Percentiles rank a stretch among this genome's conserved stretches.
phyloP scores from a whole-genome alignment of 1,140 invertebrate genomes.

The Drosophila obscura region DNA sequence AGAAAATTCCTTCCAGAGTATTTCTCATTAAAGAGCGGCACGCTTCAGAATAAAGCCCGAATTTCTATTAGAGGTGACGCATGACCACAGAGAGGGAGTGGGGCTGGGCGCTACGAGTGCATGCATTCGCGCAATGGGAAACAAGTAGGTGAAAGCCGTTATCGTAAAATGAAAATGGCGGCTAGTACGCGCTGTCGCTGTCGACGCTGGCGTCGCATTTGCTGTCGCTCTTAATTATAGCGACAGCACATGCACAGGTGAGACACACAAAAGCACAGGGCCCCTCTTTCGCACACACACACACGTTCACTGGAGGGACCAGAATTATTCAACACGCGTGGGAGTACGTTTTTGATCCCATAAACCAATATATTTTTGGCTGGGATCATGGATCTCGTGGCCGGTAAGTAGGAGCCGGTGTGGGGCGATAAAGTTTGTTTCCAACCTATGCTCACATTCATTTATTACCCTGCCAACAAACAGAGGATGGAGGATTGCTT shows the following conservation, averaged over 20 bases:
- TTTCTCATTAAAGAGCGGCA: slow-evolving; percentile 12
- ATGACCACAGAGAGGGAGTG: not conserved
- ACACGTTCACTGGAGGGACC: not conserved
- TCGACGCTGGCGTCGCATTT: slow-evolving; percentile 43
- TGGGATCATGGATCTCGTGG: too few species aligned
- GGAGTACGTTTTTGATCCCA: too few species aligned
- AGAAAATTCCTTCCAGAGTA: slow-evolving; percentile 20
- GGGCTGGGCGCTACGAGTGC: slow-evolving; percentile 24
- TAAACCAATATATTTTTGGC: too few species aligned
- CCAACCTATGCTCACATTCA: too few species aligned
- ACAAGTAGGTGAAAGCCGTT: slow-evolving; percentile 80
- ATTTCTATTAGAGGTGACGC: slow-evolving; percentile 22
- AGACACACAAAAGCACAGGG: not conserved
- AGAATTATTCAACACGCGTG: too few species aligned
- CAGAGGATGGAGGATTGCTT: too few species aligned
- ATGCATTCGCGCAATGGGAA: slow-evolving; percentile 51
- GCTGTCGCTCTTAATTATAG: slow-evolving; percentile 70
- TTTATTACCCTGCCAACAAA: too few species aligned
- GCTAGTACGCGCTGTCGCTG: slow-evolving; percentile 77
- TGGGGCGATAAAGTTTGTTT: too few species aligned
- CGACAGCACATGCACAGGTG: slow-evolving; percentile 69
- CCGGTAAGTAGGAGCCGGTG: too few species aligned
- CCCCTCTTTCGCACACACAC: not conserved
- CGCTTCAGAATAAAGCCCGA: too few species aligned
- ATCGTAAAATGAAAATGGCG: slow-evolving; percentile 81